Evolutionary conservation across 2,888 invertebrate species (phyloP), one percentile per base, ranked within the genome.

Genomic region (Platycnemis pennipes): DNA sequence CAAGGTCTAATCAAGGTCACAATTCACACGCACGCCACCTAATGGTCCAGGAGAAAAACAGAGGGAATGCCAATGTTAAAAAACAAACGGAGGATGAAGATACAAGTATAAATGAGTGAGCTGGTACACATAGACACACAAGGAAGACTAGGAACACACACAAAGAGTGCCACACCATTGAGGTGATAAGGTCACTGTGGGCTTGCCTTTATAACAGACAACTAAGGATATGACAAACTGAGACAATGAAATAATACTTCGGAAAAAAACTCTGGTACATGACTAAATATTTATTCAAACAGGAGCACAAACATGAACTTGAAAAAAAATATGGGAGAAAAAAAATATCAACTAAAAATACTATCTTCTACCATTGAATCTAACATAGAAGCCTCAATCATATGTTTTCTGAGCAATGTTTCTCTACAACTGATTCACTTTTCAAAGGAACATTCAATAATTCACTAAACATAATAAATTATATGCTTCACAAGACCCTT

Each of bases 1-100:
- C 91, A 91, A 94, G 94, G 94, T 87, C 94, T 87, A 86, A 63
- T 94, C 94, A 94, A 88, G 94, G 94, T 94, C 94, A 94, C 94
- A 94, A 94, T 86, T 94, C 94, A 94, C 94, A 94, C 94, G 94
- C 88, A 94, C 94, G 94, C 94, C 94, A 94, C 94, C 94, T 94
- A 94, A 42, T 63, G 94, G 87, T 94, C 94, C 87, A 94, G 87
- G 94, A 94, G 94, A 94, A 56, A 94, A 94, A 94, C 94, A 94
- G 94, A 94, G 94, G 94, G 94, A 94, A 94, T 63, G 94, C 63
- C 85, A 94, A 94, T 94, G 94, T 94, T 94, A 94, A 94, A 91
- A 94, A 94, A 94, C 86, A 86, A 88, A 94, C 56, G 56, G 63
- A 53, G 87, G 94, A 86, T 87, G 56, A 85, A 88, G 87, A 85